Percentiles rank a stretch among this genome's conserved stretches.
phyloP scores from a whole-genome alignment of 1,140 invertebrate species.

The Micrasema longulum region DNA sequence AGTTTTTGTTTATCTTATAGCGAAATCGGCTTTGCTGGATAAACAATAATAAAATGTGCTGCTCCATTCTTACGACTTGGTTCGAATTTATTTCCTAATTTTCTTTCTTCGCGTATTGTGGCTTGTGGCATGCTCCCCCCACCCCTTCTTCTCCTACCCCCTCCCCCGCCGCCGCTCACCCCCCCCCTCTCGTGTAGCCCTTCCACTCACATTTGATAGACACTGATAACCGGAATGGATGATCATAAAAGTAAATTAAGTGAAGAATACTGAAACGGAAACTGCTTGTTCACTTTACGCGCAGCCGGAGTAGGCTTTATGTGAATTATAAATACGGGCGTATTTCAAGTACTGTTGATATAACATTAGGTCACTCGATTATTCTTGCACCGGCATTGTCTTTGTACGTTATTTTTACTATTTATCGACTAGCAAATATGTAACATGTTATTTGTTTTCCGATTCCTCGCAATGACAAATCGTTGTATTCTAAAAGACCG shows the following conservation, averaged over 20 bases:
- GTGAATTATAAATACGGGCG: conserved; percentile 9
- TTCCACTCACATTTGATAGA: conserved; percentile 43
- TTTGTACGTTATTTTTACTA: too few species aligned
- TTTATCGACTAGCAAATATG: not conserved
- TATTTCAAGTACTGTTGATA: conserved; percentile 2
- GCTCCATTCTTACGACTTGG: not conserved
- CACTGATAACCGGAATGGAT: conserved; percentile 46
- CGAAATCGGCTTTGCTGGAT: conserved; percentile 1
- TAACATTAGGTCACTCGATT: conserved; percentile 5
- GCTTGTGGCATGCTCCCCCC: too few species aligned
- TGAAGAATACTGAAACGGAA: conserved; percentile 26
- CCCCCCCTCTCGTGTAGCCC: too few species aligned
- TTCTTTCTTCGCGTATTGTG: not conserved
- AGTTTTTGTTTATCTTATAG: too few species aligned
- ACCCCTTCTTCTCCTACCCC: too few species aligned
- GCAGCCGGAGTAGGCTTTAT: conserved; percentile 16
- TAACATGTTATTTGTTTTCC: too few species aligned
- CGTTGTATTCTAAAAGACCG: too few species aligned
- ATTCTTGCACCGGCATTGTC: conserved; percentile 4
- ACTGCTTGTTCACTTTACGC: conserved; percentile 34
- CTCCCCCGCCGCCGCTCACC: too few species aligned
- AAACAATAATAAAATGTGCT: conserved; percentile 3
- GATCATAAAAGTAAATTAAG: conserved; percentile 48
- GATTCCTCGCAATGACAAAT: not conserved
- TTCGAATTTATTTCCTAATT: not conserved